Conservation (phyloP, 1,140 invertebrate species). For the Danaus melanippus region DNA sequence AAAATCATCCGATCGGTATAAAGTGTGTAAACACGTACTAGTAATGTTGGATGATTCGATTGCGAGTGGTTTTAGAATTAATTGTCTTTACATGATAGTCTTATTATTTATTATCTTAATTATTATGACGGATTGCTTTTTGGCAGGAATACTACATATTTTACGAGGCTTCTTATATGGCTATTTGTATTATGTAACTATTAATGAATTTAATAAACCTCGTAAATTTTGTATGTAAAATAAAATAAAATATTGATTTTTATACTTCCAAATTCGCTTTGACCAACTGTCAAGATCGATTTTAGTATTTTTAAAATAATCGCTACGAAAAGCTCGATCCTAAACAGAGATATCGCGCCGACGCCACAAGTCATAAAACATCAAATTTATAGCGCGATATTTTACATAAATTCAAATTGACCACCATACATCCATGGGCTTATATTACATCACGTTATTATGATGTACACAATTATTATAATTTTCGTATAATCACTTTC, state of each 20-base stretch:
- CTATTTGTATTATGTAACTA: background rate
- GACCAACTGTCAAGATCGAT: background rate
- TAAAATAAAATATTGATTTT: too few relatives aligned
- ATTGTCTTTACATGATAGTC: conserved; percentile 17
- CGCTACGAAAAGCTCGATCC: conserved; percentile 15
- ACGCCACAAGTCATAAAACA: conserved; percentile 58
- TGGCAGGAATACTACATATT: too few relatives aligned
- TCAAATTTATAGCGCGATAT: conserved; percentile 66
- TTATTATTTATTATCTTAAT: conserved; percentile 17
- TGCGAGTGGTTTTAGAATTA: conserved; percentile 17
- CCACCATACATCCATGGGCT: conserved; percentile 52
- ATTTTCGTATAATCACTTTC: conserved; percentile 65
- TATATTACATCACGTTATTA: conserved; percentile 66
- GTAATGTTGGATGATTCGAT: conserved; percentile 9
- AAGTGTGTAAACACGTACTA: conserved; percentile 15
- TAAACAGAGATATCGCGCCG: conserved; percentile 47
- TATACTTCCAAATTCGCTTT: too few relatives aligned
- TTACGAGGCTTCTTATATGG: too few relatives aligned
- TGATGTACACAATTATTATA: conserved; percentile 65
- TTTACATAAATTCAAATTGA: conserved; percentile 68
- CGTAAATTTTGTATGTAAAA: too few relatives aligned
- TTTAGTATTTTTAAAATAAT: conserved; percentile 10
- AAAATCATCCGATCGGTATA: conserved; percentile 17
- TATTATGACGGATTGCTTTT: background rate
- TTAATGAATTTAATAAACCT: background rate